Percentiles rank a stretch among this genome's conserved stretches.
phyloP scores from a whole-genome alignment of 2,888 invertebrate genomes.

The Habrosyne pyritoides region DNA sequence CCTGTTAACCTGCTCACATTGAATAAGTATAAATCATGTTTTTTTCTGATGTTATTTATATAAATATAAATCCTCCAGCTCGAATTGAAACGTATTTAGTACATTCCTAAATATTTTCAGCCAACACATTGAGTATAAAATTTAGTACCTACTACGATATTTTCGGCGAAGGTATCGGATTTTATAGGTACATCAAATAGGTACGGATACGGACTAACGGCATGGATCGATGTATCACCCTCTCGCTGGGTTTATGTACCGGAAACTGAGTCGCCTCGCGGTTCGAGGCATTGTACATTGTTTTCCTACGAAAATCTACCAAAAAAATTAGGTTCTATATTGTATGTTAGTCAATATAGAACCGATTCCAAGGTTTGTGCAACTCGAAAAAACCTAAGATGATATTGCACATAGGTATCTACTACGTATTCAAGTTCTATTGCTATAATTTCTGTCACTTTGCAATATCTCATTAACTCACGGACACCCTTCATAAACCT shows the following conservation, averaged over 20 bases:
- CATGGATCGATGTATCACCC: constrained; percentile 49
- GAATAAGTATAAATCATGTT: background rate
- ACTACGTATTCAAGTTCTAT: background rate
- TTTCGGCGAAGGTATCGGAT: constrained; percentile 10
- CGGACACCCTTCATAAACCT: background rate
- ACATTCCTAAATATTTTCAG: background rate
- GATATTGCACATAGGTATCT: background rate
- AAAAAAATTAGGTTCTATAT: constrained; percentile 18
- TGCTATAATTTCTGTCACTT: background rate
- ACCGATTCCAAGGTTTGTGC: no score
- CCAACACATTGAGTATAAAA: no score
- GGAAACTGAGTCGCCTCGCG: constrained; percentile 54
- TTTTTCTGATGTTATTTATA: no score
- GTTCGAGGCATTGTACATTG: constrained; percentile 40
- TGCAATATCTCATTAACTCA: background rate
- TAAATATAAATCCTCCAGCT: no score
- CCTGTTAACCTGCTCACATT: background rate
- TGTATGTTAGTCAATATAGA: no score
- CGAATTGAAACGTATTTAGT: no score
- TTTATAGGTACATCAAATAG: constrained; percentile 4
- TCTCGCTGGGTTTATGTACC: constrained; percentile 50
- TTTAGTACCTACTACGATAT: background rate
- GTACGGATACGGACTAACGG: constrained; percentile 14
- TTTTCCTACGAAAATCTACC: constrained; percentile 44
- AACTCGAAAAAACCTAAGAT: no score